phyloP scores from a whole-genome alignment of 1,140 invertebrate genomes.

The Drepana arcuata region DNA sequence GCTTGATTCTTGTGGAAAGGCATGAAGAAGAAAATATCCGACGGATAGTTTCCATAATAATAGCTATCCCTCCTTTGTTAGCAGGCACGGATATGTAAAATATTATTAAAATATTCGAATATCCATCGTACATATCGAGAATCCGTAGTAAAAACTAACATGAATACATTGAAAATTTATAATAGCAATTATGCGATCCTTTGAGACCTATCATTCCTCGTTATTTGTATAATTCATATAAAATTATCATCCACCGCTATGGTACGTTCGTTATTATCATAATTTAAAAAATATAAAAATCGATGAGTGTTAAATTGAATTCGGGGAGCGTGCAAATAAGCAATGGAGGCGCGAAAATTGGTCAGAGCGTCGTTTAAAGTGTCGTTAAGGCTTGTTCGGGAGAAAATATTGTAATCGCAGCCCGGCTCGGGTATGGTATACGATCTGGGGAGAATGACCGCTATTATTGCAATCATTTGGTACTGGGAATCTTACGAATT shows the following conservation, averaged over 20 bases:
- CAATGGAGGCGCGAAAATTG: constrained; percentile 60
- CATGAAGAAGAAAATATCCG: too few species aligned
- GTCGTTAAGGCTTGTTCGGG: constrained; percentile 55
- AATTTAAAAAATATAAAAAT: constrained; percentile 54
- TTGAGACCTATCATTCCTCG: constrained; percentile 28
- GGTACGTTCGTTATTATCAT: constrained; percentile 48
- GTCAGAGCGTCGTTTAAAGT: constrained; percentile 51
- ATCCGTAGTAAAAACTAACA: constrained; percentile 1
- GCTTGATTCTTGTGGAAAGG: too few species aligned
- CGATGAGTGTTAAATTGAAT: constrained; percentile 64
- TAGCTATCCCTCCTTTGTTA: too few species aligned
- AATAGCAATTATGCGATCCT: constrained; percentile 37
- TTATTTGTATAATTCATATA: constrained; percentile 35
- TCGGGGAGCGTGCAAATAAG: constrained; percentile 53
- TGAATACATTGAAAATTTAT: constrained; percentile 33
- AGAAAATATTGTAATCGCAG: constrained; percentile 56
- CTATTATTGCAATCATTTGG: constrained; percentile 31
- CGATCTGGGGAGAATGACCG: constrained; percentile 32
- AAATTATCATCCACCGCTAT: constrained; percentile 39
- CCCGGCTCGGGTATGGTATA: constrained; percentile 27
- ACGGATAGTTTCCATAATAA: too few species aligned
- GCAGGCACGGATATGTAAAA: too few species aligned
- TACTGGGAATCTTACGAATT: too few species aligned
- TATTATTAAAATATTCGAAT: too few species aligned
- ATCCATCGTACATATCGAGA: too few species aligned